A percentile compares a stretch with the other conserved stretches of the same genome.
These are phyloP conservation scores for Dolichopus griseipennis DNA, from an alignment of 2,888 invertebrate genomes.

Conservation along the genomic window DNA sequence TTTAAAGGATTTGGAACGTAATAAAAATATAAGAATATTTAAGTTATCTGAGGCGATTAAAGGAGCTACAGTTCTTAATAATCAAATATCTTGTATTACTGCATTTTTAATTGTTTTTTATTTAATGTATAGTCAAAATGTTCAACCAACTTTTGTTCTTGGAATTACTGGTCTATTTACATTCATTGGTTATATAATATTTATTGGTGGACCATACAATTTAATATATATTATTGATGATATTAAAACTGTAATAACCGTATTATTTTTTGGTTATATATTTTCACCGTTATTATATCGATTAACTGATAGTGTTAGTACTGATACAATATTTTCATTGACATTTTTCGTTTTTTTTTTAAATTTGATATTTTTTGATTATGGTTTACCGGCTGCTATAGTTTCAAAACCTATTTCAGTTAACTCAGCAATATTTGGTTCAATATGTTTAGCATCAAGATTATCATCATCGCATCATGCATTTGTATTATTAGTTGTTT, in stretches of 20 bases:
- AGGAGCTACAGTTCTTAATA: slow-evolving; percentile 69
- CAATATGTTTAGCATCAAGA: slow-evolving; percentile 89
- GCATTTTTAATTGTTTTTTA: slow-evolving; percentile 64
- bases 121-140: slow-evolving; percentile 60
- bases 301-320: slow-evolving; percentile 91
- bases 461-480: slow-evolving; percentile 78
- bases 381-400: slow-evolving; percentile 73
- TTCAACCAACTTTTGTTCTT: slow-evolving; percentile 57
- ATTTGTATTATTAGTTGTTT: slow-evolving; percentile 79
- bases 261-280: slow-evolving; percentile 76
- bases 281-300: slow-evolving; percentile 89
- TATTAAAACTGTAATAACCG: slow-evolving; percentile 68
- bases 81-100: slow-evolving; percentile 69
- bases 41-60: slow-evolving; percentile 58
- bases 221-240: slow-evolving; percentile 48
- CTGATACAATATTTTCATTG: slow-evolving; percentile 94
- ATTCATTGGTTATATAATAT: slow-evolving; percentile 54
- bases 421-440: slow-evolving; percentile 90
- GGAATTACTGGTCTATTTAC: slow-evolving; percentile 49
- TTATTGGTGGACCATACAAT: slow-evolving; percentile 39
- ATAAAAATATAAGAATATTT: slow-evolving; percentile 68
- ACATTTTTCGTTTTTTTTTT: slow-evolving; percentile 76
- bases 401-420: slow-evolving; percentile 86
- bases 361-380: slow-evolving; percentile 88
- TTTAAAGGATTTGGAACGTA: slow-evolving; percentile 73